These are phyloP conservation scores for Copidosoma floridanum DNA, from an alignment of 1,140 invertebrate genomes.

Conservation along the genomic window DNA sequence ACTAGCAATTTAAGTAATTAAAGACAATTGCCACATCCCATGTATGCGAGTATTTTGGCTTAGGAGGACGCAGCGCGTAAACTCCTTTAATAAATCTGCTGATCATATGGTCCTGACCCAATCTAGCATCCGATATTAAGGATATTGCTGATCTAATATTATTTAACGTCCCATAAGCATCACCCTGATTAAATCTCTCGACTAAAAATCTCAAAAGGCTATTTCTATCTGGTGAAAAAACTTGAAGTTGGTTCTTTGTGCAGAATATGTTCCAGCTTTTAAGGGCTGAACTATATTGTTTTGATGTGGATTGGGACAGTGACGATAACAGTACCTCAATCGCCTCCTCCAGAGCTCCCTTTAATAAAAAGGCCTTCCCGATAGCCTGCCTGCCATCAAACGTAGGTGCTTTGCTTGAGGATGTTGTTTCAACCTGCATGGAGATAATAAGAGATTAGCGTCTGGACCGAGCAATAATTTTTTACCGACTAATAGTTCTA, in stretches of 20 bases:
- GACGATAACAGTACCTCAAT: constrained; percentile 4
- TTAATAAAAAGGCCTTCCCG: constrained; percentile 11
- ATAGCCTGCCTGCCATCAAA: constrained; percentile 22
- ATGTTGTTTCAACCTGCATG: constrained; percentile 16
- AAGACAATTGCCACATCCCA: constrained; percentile 10
- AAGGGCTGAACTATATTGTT: constrained; percentile 8
- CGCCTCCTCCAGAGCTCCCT: neutral
- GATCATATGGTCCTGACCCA: constrained; percentile 21
- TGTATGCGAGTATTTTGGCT: neutral
- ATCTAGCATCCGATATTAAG: constrained; percentile 7
- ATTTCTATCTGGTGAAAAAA: neutral
- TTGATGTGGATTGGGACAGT: constrained; percentile 1
- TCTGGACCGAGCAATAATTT: neutral
- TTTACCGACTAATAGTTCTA: constrained; percentile 5
- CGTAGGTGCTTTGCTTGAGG: neutral
- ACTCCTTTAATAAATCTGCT: constrained; percentile 6
- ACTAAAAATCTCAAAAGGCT: neutral
- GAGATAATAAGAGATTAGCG: constrained; percentile 13
- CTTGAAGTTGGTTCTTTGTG: no score
- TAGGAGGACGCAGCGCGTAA: neutral
- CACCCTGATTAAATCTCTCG: constrained; percentile 27
- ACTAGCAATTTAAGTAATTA: neutral
- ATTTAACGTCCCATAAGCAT: constrained; percentile 34
- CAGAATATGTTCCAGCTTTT: constrained; percentile 6
- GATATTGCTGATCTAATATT: constrained; percentile 24